Base-by-base conservation (phyloP, 2,797 vertebrate species). In the Silurus aristotelis region DNA sequence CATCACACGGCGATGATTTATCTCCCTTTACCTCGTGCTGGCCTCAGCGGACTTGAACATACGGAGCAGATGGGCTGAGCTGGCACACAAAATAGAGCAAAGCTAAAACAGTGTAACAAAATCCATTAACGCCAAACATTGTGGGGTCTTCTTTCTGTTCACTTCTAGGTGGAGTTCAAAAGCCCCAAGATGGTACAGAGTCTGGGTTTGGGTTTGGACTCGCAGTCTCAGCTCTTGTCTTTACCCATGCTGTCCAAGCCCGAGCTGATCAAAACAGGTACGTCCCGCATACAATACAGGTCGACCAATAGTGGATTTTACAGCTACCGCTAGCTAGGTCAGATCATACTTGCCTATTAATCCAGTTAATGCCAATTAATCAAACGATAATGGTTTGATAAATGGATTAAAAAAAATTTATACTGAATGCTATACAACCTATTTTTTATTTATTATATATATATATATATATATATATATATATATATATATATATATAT, bases 221-320 rank as follows among this genome's bases (percentile, higher is more conserved):
- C 89, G 67, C 90, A 81, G 87, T 87, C 80, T 86, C 86, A 15
- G 80, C 80, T 72, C 78, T 81, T 80, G n/a, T 85, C 89, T 79
- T 75, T 88, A 52, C 86, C 92, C 43, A 88, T 91, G 85, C 88
- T 89, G 88, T 88, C 86, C 73, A 92, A 92, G 88, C 87, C 86
- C 76, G 92, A 92, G 87, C 90, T 89, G 63, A 92, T 90, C 83
- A 90, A 89, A 85, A 64, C 88, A 90, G 94, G 95, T 96, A 92
- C 92, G 55, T 25, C 17, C 14, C 14, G 5, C 43, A 38, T 8
- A 46, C 43, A 13, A 17, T 1, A 8, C 48, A 10, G 48, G 48
- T 52, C 8, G 7, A 52, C 0, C 38, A 38, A 38, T 4, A 38
- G 38, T 38, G 38, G 38, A 38, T 38, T 38, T 38, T 38, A 38